Base-by-base conservation (phyloP, 2,113 vertebrate genomes). In the Psilopsiagon aurifrons region DNA sequence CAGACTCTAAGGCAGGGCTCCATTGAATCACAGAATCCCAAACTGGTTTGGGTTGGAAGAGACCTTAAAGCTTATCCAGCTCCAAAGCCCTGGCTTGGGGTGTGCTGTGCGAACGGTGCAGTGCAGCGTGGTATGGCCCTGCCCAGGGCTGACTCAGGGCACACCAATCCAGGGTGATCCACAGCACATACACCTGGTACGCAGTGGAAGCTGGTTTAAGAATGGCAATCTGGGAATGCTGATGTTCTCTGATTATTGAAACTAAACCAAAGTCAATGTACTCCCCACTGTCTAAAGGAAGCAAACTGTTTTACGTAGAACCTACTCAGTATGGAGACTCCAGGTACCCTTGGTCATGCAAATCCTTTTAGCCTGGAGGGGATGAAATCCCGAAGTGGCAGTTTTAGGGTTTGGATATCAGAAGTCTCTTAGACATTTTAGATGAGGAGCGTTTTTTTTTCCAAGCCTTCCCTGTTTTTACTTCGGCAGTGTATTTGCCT, bases 91-190 rank as follows among this genome's bases (percentile, higher is more conserved):
- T 33, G 55, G 31, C 1, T 3, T 33, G 55, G 18, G 19, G 31
- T 5, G 59, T 22, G 76, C 41, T 17, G 29, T 33, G 55, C 20
- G 31, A 33, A 33, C 1, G 2, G 54, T 31, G 29, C 29, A 33
- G 31, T 15, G 13, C 9, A 4, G 16, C 9, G 1, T 1, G 7
- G 22, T 3, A 1, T 0, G 5, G 27, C 46, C 10, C 24, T 3
- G 10, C 12, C 31, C 31, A 1, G 2, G 0, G 8, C 39, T 5
- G 25, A 7, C 12, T 25, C 20, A 8, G 29, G 10, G 35, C 22
- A 31, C 35, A 16, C 4, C 7, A 3, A 6, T 27, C 57, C 57
- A 7, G 1, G 1, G n/a, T 10, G 49, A 64, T 8, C 33, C 9
- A 5, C 17, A 3, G 33, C 1, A 29, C 37, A 2, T 35, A 44